These are phyloP conservation scores for Columba janthina DNA, from an alignment of 2,113 vertebrate genomes.

Conservation along the genomic window DNA sequence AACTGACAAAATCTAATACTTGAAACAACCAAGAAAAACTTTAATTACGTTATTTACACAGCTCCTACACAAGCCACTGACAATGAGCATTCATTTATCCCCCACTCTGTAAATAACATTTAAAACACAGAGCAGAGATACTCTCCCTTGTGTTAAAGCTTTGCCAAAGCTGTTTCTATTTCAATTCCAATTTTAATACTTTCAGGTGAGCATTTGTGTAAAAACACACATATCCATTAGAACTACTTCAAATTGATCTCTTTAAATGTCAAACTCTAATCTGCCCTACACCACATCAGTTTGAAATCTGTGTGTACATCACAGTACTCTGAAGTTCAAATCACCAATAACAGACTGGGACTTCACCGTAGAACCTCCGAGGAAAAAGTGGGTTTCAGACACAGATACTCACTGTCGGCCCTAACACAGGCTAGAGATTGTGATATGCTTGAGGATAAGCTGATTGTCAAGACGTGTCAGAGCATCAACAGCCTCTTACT, in stretches of 20 bases:
- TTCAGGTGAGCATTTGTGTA: not conserved
- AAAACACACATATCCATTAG: not conserved
- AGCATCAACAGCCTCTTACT: not conserved
- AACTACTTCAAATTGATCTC: not conserved
- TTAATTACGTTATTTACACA: not conserved
- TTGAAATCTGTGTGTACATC: rapidly evolving
- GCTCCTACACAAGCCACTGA: not conserved
- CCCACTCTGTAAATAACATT: not conserved
- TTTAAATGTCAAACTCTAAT: not conserved
- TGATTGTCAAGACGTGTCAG: not conserved
- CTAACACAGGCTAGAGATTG: not conserved
- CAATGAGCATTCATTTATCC: not conserved
- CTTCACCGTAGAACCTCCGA: not conserved
- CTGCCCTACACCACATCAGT: rapidly evolving
- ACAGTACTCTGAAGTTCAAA: rapidly evolving
- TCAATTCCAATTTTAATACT: not conserved
- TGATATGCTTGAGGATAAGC: not conserved
- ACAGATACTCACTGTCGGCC: not conserved
- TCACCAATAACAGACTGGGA: rapidly evolving
- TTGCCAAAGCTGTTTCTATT: not conserved
- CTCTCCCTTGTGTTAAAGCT: rapidly evolving
- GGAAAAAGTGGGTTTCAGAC: not conserved
- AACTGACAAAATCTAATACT: not conserved
- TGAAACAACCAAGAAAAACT: not conserved
- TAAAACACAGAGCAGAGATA: not conserved